These are phyloP conservation scores for Anguilla obscura DNA, from an alignment of 2,797 vertebrate genomes.

Conservation along the genomic window DNA sequence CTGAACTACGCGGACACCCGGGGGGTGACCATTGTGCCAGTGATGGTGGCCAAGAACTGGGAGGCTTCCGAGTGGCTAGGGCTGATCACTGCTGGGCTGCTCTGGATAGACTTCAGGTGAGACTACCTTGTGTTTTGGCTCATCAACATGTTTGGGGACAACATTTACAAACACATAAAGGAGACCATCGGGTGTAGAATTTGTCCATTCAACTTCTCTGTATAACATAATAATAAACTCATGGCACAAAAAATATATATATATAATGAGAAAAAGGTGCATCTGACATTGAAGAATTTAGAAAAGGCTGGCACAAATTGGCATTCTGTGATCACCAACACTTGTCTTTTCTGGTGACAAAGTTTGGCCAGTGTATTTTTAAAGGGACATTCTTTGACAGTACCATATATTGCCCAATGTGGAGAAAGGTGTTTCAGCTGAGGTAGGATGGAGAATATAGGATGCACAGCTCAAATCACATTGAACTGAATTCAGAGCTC, in stretches of 20 bases:
- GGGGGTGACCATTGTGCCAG: slow-evolving; percentile 52
- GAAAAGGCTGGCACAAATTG: neutral
- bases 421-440: neutral
- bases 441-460: neutral
- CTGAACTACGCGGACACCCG: slow-evolving; percentile 58
- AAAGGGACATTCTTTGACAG: neutral
- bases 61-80: slow-evolving; percentile 66
- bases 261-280: neutral
- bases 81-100: slow-evolving; percentile 59
- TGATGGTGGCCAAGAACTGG: slow-evolving; percentile 61
- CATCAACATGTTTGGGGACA: neutral
- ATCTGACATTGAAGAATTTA: neutral
- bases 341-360: neutral
- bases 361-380: neutral
- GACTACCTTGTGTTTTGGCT: neutral
- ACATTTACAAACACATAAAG: neutral
- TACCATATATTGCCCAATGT: neutral
- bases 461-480: neutral
- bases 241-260: no score
- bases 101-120: slow-evolving; percentile 66
- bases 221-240: neutral
- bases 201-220: neutral
- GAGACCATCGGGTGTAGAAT: neutral
- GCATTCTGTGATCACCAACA: neutral
- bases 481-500: neutral